Conservation (phyloP, 2,888 invertebrate genomes). For the Drosophila pegasa region DNA sequence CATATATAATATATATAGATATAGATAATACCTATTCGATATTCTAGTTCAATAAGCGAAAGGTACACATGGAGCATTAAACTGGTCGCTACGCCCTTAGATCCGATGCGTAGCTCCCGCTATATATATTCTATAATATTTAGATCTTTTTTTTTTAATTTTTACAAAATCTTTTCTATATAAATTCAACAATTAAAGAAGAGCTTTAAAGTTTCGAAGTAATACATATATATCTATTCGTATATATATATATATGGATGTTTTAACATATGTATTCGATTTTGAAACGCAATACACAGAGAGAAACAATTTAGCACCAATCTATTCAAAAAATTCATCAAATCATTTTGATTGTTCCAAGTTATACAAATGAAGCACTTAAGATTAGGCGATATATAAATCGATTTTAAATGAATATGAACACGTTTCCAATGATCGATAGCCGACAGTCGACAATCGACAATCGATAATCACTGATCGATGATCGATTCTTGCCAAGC, state of each 20-base stretch:
- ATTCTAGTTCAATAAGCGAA: slow-evolving; percentile 75
- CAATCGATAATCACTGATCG: neutral
- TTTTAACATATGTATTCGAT: slow-evolving; percentile 49
- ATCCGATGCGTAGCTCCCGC: slow-evolving; percentile 38
- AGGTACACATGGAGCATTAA: slow-evolving; percentile 82
- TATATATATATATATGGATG: slow-evolving; percentile 25
- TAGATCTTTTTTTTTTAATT: slow-evolving; percentile 36
- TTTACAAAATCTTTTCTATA: slow-evolving; percentile 75
- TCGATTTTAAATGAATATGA: slow-evolving; percentile 56
- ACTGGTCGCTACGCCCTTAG: slow-evolving; percentile 51
- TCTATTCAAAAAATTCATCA: slow-evolving; percentile 82
- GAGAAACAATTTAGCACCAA: slow-evolving; percentile 77
- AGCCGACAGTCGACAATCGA: neutral
- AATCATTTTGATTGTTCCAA: slow-evolving; percentile 81
- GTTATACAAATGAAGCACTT: slow-evolving; percentile 80
- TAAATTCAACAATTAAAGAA: slow-evolving; percentile 79
- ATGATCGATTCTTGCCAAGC: slow-evolving; percentile 16
- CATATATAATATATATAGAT: slow-evolving; percentile 30
- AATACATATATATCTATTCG: slow-evolving; percentile 21
- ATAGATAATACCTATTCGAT: slow-evolving; percentile 34
- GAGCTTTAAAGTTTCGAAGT: slow-evolving; percentile 57
- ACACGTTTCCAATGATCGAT: slow-evolving; percentile 60
- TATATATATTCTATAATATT: slow-evolving; percentile 35
- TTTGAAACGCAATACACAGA: slow-evolving; percentile 71
- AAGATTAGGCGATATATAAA: slow-evolving; percentile 61